Evolutionary conservation across 2,113 vertebrate genomes (phyloP).

Genomic region (Gymnocephalus cernua): DNA sequence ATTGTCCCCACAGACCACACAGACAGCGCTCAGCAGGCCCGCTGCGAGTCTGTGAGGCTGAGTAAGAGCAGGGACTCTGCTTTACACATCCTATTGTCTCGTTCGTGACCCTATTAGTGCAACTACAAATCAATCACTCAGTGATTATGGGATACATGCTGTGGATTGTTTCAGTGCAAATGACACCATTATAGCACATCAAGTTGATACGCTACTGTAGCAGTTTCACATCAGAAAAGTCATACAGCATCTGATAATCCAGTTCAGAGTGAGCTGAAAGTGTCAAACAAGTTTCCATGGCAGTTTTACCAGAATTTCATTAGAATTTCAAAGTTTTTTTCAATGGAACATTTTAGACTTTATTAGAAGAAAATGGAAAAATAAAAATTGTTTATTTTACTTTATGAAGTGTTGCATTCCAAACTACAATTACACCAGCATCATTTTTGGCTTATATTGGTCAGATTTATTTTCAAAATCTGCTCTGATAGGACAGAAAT

Average conservation of each 20-base stretch:
- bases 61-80: constrained; percentile 55
- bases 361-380: background rate
- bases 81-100: constrained; percentile 74
- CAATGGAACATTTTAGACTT: background rate
- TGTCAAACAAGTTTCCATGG: background rate
- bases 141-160: constrained; percentile 72
- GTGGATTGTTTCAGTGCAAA: constrained; percentile 66
- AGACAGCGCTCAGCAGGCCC: constrained; percentile 71
- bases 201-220: constrained; percentile 6
- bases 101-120: constrained; percentile 74
- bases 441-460: background rate
- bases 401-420: background rate
- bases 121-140: constrained; percentile 78
- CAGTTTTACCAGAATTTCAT: background rate
- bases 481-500: background rate
- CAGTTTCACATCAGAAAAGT: background rate
- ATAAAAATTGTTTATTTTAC: too few species aligned
- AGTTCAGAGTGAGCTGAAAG: background rate
- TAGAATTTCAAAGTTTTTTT: background rate
- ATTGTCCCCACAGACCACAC: constrained; percentile 86
- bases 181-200: constrained; percentile 11
- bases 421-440: background rate
- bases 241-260: background rate
- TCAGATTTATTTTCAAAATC: background rate
- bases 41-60: constrained; percentile 54